Percentiles rank a stretch among this genome's conserved stretches.
phyloP scores from a whole-genome alignment of 2,888 invertebrate species.

The Cephus rjabovi region DNA sequence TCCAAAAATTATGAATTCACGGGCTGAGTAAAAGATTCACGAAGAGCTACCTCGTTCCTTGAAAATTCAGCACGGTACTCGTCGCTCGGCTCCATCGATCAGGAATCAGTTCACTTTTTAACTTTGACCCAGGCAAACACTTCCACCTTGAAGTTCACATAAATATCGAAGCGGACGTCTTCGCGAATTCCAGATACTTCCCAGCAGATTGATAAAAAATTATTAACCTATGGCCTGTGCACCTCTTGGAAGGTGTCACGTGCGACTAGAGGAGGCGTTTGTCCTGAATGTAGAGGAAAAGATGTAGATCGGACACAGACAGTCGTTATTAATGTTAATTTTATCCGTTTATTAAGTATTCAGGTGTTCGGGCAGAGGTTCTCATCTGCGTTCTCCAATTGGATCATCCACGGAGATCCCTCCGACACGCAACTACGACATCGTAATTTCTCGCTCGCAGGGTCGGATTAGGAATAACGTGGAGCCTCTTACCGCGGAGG shows the following conservation, averaged over 20 bases:
- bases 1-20: neutral
- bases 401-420: neutral
- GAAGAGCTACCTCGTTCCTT: constrained; percentile 50
- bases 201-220: neutral
- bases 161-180: neutral
- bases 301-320: constrained; percentile 62
- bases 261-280: constrained; percentile 54
- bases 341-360: constrained; percentile 67
- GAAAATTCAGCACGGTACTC: constrained; percentile 45
- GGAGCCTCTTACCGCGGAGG: neutral
- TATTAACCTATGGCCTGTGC: neutral
- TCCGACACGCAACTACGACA: constrained; percentile 3
- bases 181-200: neutral
- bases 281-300: constrained; percentile 47
- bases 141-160: neutral
- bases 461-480: neutral
- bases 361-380: constrained; percentile 64
- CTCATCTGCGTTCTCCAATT: constrained; percentile 39
- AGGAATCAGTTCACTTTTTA: neutral
- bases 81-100: constrained; percentile 21
- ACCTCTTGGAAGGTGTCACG: constrained; percentile 44
- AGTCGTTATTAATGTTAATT: constrained; percentile 66
- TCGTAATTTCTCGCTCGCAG: constrained; percentile 12
- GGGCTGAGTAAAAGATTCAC: neutral
- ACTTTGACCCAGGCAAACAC: neutral